Conservation (phyloP, 2,797 vertebrate genomes). For the Rhadinocentrus ornatus region DNA sequence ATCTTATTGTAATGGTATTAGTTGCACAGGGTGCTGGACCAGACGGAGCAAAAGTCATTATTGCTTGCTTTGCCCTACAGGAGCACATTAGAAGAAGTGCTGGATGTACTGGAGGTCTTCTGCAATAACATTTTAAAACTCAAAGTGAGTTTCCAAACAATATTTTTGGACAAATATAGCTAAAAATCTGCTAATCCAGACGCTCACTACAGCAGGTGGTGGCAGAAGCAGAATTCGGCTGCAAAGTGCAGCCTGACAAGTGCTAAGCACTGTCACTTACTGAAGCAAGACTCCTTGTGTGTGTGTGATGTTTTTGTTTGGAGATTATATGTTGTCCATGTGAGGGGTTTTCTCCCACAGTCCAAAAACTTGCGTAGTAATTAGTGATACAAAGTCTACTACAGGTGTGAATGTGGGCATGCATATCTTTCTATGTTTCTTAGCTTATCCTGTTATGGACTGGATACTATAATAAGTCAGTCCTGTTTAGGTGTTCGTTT, state of each 20-base stretch:
- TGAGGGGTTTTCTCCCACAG: neutral
- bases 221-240: neutral
- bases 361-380: neutral
- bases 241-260: neutral
- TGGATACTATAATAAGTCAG: too few species aligned
- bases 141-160: neutral
- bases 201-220: neutral
- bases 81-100: slow-evolving; percentile 47
- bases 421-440: too few species aligned
- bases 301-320: neutral
- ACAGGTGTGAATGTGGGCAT: too few species aligned
- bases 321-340: neutral
- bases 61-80: slow-evolving; percentile 48
- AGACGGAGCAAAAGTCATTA: slow-evolving; percentile 47
- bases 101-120: slow-evolving; percentile 34
- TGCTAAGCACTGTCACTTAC: neutral
- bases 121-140: neutral
- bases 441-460: too few species aligned
- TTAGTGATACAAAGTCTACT: too few species aligned
- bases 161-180: neutral
- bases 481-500: too few species aligned
- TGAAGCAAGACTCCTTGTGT: neutral
- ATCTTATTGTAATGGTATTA: slow-evolving; percentile 68
- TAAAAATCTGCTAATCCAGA: neutral
- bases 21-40: slow-evolving; percentile 42